phyloP scores from a whole-genome alignment of 2,888 invertebrate genomes.

The Andrena camellia region DNA sequence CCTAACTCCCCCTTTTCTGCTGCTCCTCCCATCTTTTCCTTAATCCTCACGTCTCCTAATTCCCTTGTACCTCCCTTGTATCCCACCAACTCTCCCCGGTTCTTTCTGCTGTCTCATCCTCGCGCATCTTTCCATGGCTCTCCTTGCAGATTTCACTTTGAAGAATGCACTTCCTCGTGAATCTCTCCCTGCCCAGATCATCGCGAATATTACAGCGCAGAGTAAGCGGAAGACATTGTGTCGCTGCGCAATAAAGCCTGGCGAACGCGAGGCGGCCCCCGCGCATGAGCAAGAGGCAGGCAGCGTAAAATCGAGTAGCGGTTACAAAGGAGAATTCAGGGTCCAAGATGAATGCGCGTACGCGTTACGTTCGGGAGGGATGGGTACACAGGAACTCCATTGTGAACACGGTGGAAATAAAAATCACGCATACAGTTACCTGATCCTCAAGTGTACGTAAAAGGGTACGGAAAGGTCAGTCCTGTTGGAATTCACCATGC shows the following conservation, averaged over 20 bases:
- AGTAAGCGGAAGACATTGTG: not conserved
- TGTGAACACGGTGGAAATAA: conserved; percentile 55
- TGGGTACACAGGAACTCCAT: conserved; percentile 39
- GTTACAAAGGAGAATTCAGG: conserved; percentile 20
- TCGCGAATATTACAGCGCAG: not conserved
- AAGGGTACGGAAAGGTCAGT: conserved; percentile 59
- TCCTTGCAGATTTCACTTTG: too few species aligned
- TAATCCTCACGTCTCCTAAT: too few species aligned
- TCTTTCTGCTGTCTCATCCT: too few species aligned
- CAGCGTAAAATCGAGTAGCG: conserved; percentile 7
- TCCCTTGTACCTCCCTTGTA: too few species aligned
- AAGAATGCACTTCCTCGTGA: too few species aligned
- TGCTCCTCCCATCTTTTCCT: too few species aligned
- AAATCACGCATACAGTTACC: conserved; percentile 55
- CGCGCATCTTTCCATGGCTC: too few species aligned
- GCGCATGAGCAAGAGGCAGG: not conserved
- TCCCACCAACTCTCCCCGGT: too few species aligned
- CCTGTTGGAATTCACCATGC: conserved; percentile 49
- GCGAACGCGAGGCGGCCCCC: not conserved
- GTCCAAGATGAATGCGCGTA: conserved; percentile 21
- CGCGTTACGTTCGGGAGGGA: conserved; percentile 18
- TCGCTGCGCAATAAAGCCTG: not conserved
- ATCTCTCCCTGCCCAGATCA: not conserved
- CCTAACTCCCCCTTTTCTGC: too few species aligned
- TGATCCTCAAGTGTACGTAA: conserved; percentile 46